A percentile compares a stretch with the other conserved stretches of the same genome.
Evolutionary conservation across 2,113 vertebrate genomes (phyloP).

Genomic region (Saimiri boliviensis): DNA sequence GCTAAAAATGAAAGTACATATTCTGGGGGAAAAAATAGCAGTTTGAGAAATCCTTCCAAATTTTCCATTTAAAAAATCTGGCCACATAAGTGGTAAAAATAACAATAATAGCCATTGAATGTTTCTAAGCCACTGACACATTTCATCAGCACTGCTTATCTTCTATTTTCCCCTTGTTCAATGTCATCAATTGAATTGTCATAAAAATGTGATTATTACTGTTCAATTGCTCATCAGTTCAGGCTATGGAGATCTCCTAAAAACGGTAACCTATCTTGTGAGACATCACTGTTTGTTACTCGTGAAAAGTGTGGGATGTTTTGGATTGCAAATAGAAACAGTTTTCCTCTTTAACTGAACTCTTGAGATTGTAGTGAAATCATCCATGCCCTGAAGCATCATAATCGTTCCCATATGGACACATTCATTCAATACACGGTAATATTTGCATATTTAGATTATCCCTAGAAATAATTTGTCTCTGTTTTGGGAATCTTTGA

Average conservation of each 20-base stretch:
- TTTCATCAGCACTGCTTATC: background rate
- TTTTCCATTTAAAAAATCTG: slow-evolving; percentile 4
- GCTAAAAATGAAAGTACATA: too few species aligned
- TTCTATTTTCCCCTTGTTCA: slow-evolving; percentile 50
- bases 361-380: background rate
- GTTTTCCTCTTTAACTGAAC: background rate
- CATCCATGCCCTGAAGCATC: background rate
- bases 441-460: background rate
- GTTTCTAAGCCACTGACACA: background rate
- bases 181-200: slow-evolving; percentile 47
- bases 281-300: background rate
- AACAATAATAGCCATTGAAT: background rate
- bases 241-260: slow-evolving; percentile 27
- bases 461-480: background rate
- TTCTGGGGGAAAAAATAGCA: background rate
- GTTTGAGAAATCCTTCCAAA: background rate
- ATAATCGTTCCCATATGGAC: background rate
- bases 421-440: background rate
- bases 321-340: background rate
- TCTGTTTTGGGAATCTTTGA: background rate
- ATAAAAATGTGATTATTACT: slow-evolving; percentile 38
- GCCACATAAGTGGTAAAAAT: background rate
- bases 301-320: background rate
- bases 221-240: slow-evolving; percentile 54
- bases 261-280: slow-evolving; percentile 9